Evolutionary conservation across 2,797 vertebrate species (phyloP), one percentile per base, ranked within the genome.

Genomic region (Enteromius fasciolatus): DNA sequence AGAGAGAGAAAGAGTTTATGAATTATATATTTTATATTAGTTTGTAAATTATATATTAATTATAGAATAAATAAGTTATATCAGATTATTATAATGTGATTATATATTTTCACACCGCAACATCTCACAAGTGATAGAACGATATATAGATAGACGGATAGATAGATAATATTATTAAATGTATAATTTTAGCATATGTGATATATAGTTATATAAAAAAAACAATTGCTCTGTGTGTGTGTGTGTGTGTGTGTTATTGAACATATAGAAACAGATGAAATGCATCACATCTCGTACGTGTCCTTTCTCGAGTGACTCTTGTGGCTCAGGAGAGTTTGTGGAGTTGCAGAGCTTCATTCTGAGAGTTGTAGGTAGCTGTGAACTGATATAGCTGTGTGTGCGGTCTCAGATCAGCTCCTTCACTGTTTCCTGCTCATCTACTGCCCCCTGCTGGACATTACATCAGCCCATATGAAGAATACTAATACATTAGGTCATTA

Each of bases 401-500:
- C 25, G 12, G 41, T 48, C 54, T 25, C 54, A 57, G 54, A 23
- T 57, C 54, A 57, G 52, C 52, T 28, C 44, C 28, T 18, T 5
- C 50, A 54, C 52, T 36, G 48, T 80, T 72, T 78, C 12, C 48
- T 67, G 59, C 33, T 83, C 83, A 14, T 81, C 69, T 77, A 80
- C 78, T 74, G 83, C 85, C 57, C 83, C 78, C 86, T 82, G 33
- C 82, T 86, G 87, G 78, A 78, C 63, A 23, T 15, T 12, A 61
- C 3, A 28, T 15, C 2, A 3, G 25, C 15, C 36, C 70, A 3
- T 11, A 33, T 50, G 18, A 23, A 68, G 36, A 41, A 67, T n/a
- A 2, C 36, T 7, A 15, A 28, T 6, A 17, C 15, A 63, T 11
- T 39, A 66, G 8, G 9, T 7, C 5, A 0, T 5, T 69, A 23